phyloP scores from a whole-genome alignment of 2,888 invertebrate genomes.

The Liopterus haemorrhoidalis region DNA sequence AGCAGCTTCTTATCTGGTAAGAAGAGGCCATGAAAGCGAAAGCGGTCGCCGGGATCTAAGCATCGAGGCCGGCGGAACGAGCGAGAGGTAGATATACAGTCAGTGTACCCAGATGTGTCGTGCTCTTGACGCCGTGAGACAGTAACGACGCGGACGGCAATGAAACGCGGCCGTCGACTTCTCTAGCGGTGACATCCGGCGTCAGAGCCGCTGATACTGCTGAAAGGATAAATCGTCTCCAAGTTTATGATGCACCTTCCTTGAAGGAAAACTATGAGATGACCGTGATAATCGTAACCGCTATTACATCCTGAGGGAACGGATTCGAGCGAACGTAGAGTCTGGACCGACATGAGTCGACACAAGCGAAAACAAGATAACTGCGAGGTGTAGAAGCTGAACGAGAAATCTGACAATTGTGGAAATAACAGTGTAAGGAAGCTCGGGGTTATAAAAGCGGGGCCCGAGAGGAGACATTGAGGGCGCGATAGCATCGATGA shows the following conservation, averaged over 20 bases:
- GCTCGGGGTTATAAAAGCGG: constrained; percentile 40
- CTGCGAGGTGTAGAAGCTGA: constrained; percentile 30
- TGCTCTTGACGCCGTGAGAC: too few relatives aligned
- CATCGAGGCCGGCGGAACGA: not conserved
- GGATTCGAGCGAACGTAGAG: constrained; percentile 7
- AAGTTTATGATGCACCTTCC: constrained; percentile 46
- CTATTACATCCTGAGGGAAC: constrained; percentile 41
- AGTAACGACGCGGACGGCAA: constrained; percentile 23
- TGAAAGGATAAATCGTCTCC: constrained; percentile 38
- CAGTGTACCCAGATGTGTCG: constrained; percentile 10
- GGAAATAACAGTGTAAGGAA: constrained; percentile 43
- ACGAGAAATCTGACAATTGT: constrained; percentile 37
- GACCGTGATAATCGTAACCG: constrained; percentile 44
- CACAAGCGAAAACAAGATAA: constrained; percentile 38
- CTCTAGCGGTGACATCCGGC: constrained; percentile 33
- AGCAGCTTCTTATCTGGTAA: constrained; percentile 30
- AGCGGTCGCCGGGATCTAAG: too few relatives aligned
- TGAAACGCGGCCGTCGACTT: constrained; percentile 28
- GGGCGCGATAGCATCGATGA: constrained; percentile 44
- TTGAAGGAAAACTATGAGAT: constrained; percentile 42
- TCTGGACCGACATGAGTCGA: not conserved
- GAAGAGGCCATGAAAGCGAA: too few relatives aligned
- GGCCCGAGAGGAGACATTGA: constrained; percentile 33
- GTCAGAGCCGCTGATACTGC: constrained; percentile 31
- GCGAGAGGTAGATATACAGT: constrained; percentile 2